phyloP scores from a whole-genome alignment of 2,797 vertebrate genomes.

The Aratinga solstitialis region DNA sequence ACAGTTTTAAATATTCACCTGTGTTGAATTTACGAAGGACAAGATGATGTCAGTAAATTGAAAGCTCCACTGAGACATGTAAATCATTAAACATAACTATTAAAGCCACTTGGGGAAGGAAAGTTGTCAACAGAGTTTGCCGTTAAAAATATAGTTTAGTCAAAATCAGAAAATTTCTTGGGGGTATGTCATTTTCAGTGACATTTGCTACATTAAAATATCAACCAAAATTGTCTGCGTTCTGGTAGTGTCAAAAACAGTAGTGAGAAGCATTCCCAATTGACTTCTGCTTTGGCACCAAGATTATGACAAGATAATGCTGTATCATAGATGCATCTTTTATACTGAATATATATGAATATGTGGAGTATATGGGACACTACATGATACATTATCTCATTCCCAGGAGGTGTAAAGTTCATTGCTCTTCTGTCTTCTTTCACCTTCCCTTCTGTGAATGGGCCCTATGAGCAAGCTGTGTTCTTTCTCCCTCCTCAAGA shows the following conservation, averaged over 20 bases:
- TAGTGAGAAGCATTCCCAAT: not conserved
- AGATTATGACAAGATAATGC: not conserved
- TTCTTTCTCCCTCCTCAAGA: not conserved
- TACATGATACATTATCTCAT: not conserved
- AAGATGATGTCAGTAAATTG: constrained; percentile 18
- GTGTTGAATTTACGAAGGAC: constrained; percentile 6
- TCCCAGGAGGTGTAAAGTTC: not conserved
- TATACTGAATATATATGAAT: not conserved
- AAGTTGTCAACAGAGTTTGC: constrained; percentile 22
- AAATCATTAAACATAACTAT: constrained; percentile 3
- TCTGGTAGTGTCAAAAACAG: not conserved
- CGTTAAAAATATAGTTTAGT: not conserved
- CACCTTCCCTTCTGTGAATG: not conserved
- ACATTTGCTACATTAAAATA: constrained; percentile 14
- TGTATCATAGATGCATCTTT: not conserved
- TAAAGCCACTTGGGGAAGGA: constrained; percentile 7
- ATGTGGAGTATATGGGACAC: not conserved
- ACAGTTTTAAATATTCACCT: constrained; percentile 26
- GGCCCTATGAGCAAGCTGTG: not conserved
- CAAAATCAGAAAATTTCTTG: constrained; percentile 33
- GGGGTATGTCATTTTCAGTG: constrained; percentile 14
- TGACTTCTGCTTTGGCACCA: not conserved
- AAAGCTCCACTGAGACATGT: not conserved
- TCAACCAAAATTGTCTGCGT: not conserved
- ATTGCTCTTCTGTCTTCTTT: not conserved